These are phyloP conservation scores for Microplitis demolitor DNA, from an alignment of 1,140 invertebrate species.

Conservation along the genomic window DNA sequence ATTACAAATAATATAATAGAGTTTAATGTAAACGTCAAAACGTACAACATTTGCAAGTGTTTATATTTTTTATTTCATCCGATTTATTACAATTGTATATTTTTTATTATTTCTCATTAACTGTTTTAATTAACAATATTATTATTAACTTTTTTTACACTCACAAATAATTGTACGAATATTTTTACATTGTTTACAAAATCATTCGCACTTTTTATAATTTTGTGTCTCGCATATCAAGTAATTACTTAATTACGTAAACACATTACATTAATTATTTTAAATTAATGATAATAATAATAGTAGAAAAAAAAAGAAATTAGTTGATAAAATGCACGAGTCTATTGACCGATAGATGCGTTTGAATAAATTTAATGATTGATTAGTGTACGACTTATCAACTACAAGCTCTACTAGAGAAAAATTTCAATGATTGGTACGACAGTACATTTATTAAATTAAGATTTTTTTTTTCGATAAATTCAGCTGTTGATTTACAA, in stretches of 20 bases:
- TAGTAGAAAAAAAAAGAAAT: constrained; percentile 11
- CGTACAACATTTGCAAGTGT: constrained; percentile 43
- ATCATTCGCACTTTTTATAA: neutral
- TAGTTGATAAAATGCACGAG: constrained; percentile 30
- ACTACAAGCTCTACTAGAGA: neutral
- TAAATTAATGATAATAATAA: constrained; percentile 1
- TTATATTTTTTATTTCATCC: neutral
- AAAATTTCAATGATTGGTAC: neutral
- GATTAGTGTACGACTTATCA: constrained; percentile 2
- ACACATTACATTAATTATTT: neutral
- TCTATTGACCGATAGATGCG: constrained; percentile 23
- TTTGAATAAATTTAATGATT: constrained; percentile 25
- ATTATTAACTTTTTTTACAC: neutral
- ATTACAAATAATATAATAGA: constrained; percentile 58
- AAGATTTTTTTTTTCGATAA: neutral
- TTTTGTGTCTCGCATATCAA: neutral
- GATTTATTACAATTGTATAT: neutral
- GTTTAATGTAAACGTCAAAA: constrained; percentile 48
- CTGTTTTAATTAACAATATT: neutral
- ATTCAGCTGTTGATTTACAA: constrained; percentile 23
- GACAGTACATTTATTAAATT: neutral
- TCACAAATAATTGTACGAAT: neutral
- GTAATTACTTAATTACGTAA: too few species aligned
- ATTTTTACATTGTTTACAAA: constrained; percentile 5
- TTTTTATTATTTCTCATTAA: neutral